Conservation (phyloP, 2,113 vertebrate species). For the Pseudorhombus dupliciocellatus region DNA sequence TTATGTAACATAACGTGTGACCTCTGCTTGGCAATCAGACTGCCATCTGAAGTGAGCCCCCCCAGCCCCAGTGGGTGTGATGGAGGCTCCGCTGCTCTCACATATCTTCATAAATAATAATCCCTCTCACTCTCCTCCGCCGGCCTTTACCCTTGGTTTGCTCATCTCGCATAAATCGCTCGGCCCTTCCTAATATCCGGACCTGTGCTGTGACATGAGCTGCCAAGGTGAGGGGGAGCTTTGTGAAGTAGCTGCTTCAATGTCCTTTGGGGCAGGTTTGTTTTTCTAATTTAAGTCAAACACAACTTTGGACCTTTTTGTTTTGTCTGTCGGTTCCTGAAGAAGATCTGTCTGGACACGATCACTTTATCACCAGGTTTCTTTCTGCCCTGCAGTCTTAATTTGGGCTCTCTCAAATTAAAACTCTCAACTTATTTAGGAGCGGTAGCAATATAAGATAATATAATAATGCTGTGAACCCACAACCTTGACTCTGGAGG, state of each 20-base stretch:
- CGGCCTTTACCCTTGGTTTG: slow-evolving; percentile 51
- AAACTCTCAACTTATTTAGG: background rate
- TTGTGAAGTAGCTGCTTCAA: background rate
- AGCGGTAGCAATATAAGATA: background rate
- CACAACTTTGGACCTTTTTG: slow-evolving; percentile 1
- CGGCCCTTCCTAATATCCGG: slow-evolving; percentile 34
- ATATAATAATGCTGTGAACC: no score
- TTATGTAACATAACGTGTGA: slow-evolving; percentile 55
- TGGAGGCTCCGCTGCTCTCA: slow-evolving; percentile 39
- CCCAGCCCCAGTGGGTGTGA: slow-evolving; percentile 18
- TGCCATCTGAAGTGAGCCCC: slow-evolving; percentile 24
- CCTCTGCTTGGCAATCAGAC: slow-evolving; percentile 32
- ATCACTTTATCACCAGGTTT: background rate
- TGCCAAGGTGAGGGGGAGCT: slow-evolving; percentile 41
- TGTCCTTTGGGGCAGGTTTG: slow-evolving; percentile 19
- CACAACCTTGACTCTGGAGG: no score
- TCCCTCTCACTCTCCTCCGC: slow-evolving; percentile 3
- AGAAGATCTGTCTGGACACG: slow-evolving; percentile 8
- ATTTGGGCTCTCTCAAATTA: background rate
- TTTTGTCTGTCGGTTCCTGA: slow-evolving; percentile 13
- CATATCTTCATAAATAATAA: slow-evolving; percentile 61
- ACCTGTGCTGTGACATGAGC: slow-evolving; percentile 27
- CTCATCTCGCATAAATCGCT: slow-evolving; percentile 53
- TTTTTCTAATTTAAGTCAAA: slow-evolving; percentile 11
- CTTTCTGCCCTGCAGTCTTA: background rate